Base-by-base conservation (phyloP, 2,888 invertebrate genomes). In the Parnassius apollo region DNA sequence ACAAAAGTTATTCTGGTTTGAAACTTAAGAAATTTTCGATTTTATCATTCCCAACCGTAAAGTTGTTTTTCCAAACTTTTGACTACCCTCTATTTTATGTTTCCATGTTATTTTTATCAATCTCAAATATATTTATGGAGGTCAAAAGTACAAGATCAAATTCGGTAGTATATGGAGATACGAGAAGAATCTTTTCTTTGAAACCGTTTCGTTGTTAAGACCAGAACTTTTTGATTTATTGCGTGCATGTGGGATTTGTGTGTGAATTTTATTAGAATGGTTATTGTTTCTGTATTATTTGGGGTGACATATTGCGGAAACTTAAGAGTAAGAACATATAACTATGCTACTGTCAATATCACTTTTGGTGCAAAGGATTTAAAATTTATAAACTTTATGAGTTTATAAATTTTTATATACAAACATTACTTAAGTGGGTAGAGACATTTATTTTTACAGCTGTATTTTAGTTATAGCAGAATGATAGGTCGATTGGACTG, bases 1-100 rank as follows among this genome's bases (percentile, higher is more conserved):
- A 61, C 50, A 18, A 54, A 51, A 61, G 50, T 61, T 61, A 11
- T 51, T 13, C 11, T 56, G 50, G 13, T 13, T 50, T 11, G 35
- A 49, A 60, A 60, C 60, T 60, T 55, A 18, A 25, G 58, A 60
- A 61, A 44, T 50, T 51, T n/a, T 50, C 50, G 56, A 61, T 61
- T 55, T 56, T 56, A 51, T 56, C 44, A 35, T 45, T 18, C 11
- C 25, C 45, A 12, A 48, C 9, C 60, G n/a, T 22, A 10, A 50
- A 55, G 44, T 49, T 60, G 2, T 48, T 54, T 59, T 13, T 18
- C 7, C 25, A 42, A 58, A 58, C 44, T 58, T 58, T 8, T 18
- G 8, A 49, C 49, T 13, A 8, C n/a, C 13, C n/a, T 49, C 9
- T 2, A 22, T 50, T 13, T 10, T 1, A 49, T 25, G 9, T 25